Base-by-base conservation (phyloP, 2,797 vertebrate genomes). In the Rhabdomys pumilio region DNA sequence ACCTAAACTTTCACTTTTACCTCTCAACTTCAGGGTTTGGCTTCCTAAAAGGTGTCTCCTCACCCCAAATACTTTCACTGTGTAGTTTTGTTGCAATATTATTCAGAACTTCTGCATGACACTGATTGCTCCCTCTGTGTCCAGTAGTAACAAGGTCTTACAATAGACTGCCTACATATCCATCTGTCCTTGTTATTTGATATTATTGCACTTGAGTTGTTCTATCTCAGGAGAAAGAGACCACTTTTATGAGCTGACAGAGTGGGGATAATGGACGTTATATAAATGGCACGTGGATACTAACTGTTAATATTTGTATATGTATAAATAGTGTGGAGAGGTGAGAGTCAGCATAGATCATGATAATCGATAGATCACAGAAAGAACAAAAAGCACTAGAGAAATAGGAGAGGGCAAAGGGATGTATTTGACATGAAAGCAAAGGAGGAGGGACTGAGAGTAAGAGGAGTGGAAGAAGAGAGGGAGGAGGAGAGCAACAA, bases 121-220 rank as follows among this genome's bases (percentile, higher is more conserved):
- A 44, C 72, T 88, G 67, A 73, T 72, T 93, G 72, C 47, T 86
- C 29, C 24, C n/a, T 93, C 55, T 91, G 91, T 96, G 72, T 84
- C 38, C 89, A 93, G 26, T 96, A 29, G 50, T 47, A 95, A 81
- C 19, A 88, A 9, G 12, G 63, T 38, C 89, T n/a, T 93, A 80
- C 34, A n/a, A 80, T 84, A 34, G 44, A 44, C 53, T 76, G 50
- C 47, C 7, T 38, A 50, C 14, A 47, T 65, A 97, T 14, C 91
- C 31, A 67, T 47, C 55, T 82, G 20, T 93, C 31, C 10, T 4
- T 75, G 57, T 38, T 57, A 92, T 89, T 97, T 77, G 11, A 17
- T 94, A 44, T 12, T 17, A 44, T 22, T 94, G 17, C 6, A 72
- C 85, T 3, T 6, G 44, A 61, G 76, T 7, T 63, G 19, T 15